phyloP scores from a whole-genome alignment of 1,140 invertebrate species.

The Trinorchestia longiramus region DNA sequence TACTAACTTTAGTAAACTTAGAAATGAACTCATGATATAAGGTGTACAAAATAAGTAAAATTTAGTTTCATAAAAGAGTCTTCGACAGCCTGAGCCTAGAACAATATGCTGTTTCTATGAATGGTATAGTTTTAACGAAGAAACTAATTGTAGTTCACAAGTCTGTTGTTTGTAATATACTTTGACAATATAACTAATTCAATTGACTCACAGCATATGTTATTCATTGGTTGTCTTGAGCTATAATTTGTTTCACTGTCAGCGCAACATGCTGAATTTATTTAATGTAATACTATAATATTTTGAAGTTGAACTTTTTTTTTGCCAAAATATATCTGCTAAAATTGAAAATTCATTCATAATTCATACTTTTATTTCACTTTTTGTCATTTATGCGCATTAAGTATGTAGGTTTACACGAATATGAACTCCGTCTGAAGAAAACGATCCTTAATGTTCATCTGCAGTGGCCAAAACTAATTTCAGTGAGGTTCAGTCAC shows the following conservation, averaged over 20 bases:
- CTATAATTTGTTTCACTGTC: not conserved
- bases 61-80: not conserved
- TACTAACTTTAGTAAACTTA: too few species aligned
- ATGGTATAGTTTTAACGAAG: not conserved
- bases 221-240: not conserved
- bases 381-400: too few species aligned
- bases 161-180: not conserved
- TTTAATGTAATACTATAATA: not conserved
- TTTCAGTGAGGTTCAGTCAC: not conserved
- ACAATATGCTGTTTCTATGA: not conserved
- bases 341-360: not conserved
- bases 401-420: too few species aligned
- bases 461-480: not conserved
- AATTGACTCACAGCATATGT: not conserved
- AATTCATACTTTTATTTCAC: not conserved
- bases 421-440: not conserved
- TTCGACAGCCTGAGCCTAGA: not conserved
- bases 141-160: not conserved
- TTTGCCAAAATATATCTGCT: not conserved
- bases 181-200: not conserved
- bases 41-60: not conserved
- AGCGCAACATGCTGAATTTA: not conserved
- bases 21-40: not conserved
- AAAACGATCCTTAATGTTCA: not conserved
- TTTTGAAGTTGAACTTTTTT: not conserved